These are phyloP conservation scores for Bruchidius siliquastri DNA, from an alignment of 2,888 invertebrate species.

Conservation along the genomic window DNA sequence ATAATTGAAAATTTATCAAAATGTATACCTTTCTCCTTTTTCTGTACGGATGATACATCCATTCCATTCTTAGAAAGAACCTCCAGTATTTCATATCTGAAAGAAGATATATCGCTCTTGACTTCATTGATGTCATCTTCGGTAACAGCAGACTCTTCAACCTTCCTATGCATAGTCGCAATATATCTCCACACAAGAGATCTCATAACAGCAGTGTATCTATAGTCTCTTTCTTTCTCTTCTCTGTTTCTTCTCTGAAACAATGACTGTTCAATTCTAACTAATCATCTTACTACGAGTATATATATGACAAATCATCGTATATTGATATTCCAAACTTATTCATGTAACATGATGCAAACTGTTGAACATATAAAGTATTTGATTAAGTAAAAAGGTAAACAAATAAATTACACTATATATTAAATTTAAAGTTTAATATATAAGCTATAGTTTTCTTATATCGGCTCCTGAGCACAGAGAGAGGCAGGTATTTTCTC, in stretches of 20 bases:
- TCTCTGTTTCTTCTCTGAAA: conserved; percentile 53
- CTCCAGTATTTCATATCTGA: conserved; percentile 87
- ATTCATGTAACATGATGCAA: too few relatives aligned
- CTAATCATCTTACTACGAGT: too few relatives aligned
- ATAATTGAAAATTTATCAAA: too few relatives aligned
- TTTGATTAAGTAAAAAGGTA: too few relatives aligned
- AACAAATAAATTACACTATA: too few relatives aligned
- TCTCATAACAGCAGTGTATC: conserved; percentile 79
- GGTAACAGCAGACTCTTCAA: conserved; percentile 80
- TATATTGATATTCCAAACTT: too few relatives aligned
- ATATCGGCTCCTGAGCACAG: too few relatives aligned
- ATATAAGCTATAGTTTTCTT: too few relatives aligned
- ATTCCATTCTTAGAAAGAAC: conserved; percentile 84
- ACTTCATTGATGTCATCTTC: conserved; percentile 94
- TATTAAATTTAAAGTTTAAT: too few relatives aligned
- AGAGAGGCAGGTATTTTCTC: too few relatives aligned
- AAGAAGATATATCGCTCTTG: conserved; percentile 87
- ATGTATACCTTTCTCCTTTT: conserved; percentile 64
- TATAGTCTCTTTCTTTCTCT: conserved; percentile 63
- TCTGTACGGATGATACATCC: conserved; percentile 71
- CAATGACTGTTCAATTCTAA: background rate
- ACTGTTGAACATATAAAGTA: too few relatives aligned
- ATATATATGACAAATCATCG: too few relatives aligned
- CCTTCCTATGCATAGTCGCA: conserved; percentile 77
- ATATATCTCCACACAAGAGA: conserved; percentile 91